Percentiles rank a stretch among this genome's conserved stretches.
Conservation (phyloP, 2,113 vertebrate species). For the Hyaena hyaena region DNA sequence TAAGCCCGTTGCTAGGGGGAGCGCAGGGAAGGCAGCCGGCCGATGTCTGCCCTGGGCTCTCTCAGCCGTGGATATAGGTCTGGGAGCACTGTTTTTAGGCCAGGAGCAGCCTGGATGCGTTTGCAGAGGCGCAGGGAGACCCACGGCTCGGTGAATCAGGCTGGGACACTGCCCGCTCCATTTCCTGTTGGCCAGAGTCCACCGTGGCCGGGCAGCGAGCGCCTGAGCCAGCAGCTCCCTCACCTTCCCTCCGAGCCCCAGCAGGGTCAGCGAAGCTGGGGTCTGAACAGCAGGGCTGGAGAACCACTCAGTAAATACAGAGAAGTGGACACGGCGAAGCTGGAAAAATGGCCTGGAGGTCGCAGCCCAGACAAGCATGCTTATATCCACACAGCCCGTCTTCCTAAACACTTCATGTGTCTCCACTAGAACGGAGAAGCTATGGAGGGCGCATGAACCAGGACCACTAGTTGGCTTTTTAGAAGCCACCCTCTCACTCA, state of each 20-base stretch:
- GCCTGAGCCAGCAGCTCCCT: neutral
- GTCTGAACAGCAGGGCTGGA: neutral
- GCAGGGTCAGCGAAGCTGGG: neutral
- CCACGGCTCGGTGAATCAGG: conserved; percentile 63
- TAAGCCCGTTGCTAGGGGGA: neutral
- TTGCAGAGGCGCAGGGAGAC: conserved; percentile 64
- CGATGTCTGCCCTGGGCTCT: neutral
- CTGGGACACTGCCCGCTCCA: conserved; percentile 76
- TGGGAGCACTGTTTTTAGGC: conserved; percentile 60
- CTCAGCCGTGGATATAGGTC: conserved; percentile 48
- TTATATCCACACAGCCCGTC: fast-evolving
- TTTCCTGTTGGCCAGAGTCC: conserved; percentile 70
- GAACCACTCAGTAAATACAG: neutral
- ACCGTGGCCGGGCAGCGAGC: neutral
- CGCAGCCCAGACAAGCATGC: fast-evolving
- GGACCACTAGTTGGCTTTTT: neutral
- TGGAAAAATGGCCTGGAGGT: neutral
- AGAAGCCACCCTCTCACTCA: neutral
- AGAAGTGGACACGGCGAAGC: fast-evolving
- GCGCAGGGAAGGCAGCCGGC: neutral
- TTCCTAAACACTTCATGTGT: neutral
- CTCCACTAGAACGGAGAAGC: fast-evolving
- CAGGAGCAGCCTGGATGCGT: conserved; percentile 40
- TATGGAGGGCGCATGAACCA: too few species aligned
- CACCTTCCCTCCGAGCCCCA: neutral